These are phyloP conservation scores for Diphyllodes magnificus DNA, from an alignment of 2,113 vertebrate genomes.

Conservation along the genomic window DNA sequence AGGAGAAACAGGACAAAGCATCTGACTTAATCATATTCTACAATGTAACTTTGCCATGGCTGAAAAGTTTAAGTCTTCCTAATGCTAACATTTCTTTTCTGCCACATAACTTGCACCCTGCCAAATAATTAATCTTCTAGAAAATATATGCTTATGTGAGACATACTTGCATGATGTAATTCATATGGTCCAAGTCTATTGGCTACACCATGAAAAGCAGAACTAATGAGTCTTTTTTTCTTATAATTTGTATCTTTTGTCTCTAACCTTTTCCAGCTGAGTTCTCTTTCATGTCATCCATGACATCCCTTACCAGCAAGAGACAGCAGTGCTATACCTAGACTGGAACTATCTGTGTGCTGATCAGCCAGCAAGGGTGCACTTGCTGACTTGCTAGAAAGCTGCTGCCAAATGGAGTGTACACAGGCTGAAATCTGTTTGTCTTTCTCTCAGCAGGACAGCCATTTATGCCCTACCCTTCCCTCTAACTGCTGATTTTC, in stretches of 20 bases:
- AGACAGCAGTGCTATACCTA: background rate
- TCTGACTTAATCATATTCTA: constrained; percentile 22
- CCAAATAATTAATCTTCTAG: constrained; percentile 6
- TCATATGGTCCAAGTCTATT: background rate
- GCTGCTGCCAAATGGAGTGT: constrained; percentile 51
- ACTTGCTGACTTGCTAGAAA: constrained; percentile 48
- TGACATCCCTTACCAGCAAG: constrained; percentile 7
- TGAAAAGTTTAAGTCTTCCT: constrained; percentile 34
- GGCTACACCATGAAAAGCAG: background rate
- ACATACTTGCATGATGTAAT: background rate
- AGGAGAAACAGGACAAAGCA: constrained; percentile 19
- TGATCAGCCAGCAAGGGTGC: constrained; percentile 18
- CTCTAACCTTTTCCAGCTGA: constrained; percentile 24
- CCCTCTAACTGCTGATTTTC: constrained; percentile 26
- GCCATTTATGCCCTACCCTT: background rate
- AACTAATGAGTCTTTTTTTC: background rate
- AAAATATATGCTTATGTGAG: background rate
- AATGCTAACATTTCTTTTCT: constrained; percentile 3
- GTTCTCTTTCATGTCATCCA: constrained; percentile 23
- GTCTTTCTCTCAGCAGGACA: constrained; percentile 39
- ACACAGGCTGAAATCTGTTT: constrained; percentile 6
- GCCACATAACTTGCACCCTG: background rate
- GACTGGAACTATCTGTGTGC: background rate
- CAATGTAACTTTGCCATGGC: constrained; percentile 17
- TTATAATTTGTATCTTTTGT: constrained; percentile 5